Base-by-base conservation (phyloP, 2,888 invertebrate genomes). In the Yponomeuta malinellus region DNA sequence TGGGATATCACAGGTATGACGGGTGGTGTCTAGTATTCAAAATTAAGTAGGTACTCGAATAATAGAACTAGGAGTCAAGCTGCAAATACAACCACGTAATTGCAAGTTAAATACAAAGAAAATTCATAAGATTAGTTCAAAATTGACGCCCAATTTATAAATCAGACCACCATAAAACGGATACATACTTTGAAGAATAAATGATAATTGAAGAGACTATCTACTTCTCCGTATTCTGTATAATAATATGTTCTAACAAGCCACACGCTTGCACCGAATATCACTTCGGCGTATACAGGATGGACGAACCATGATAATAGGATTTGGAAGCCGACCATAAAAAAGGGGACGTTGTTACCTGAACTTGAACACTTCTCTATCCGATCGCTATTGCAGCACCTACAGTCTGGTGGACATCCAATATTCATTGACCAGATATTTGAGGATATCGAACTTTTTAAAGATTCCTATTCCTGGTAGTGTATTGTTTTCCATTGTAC, bases 401-500 rank as follows among this genome's bases (percentile, higher is more conserved):
- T 23, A 31, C 64, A 64, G 2, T 59, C 6, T 15, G 15, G 15
- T 59, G 10, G 12, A 12, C 52, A 12, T 2, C 52, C 12, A 52
- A 52, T 8, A 2, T 52, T 52, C 52, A 52, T 52, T 8, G 52
- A 52, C 12, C 52, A 52, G 52, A 10, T 12, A 52, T 10, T 52
- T 52, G 2, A 59, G 52, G 15, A 15, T 15, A 59, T 15, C 52
- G 12, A 59, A 59, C 52, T 15, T 59, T 59, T 4, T 59, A 3
- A 59, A 12, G 12, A 59, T 59, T 15, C 15, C 15, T 59, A 15
- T 12, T 43, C 9, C 15, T 59, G 12, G 1, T 15, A 59, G 29
- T 10, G 43, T 67, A 82, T 80, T 77, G 80, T 81, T 82, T 83
- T 81, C 78, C 76, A 75, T 76, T 81, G 77, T 74, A 76, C 73